Evolutionary conservation across 2,888 invertebrate genomes (phyloP).

Genomic region (Troides helena): DNA sequence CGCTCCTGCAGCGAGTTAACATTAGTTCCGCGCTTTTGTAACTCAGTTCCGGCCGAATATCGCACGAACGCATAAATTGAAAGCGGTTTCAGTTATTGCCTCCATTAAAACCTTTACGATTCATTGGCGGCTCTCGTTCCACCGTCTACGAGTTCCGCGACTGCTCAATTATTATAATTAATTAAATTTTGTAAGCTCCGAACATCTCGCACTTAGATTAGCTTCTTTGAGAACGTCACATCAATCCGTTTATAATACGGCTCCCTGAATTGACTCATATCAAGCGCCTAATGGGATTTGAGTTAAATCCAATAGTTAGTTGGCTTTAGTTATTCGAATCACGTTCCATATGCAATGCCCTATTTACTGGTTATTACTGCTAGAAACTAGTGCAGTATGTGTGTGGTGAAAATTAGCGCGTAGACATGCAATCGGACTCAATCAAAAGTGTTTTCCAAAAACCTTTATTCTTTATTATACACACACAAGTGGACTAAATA

Average conservation of each 20-base stretch:
- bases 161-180: slow-evolving; percentile 45
- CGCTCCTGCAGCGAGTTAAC: slow-evolving; percentile 31
- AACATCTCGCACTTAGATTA: slow-evolving; percentile 7
- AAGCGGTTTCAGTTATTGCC: slow-evolving; percentile 52
- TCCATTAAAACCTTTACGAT: slow-evolving; percentile 59
- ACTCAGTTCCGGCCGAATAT: slow-evolving; percentile 40
- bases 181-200: slow-evolving; percentile 17
- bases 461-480: too few species aligned
- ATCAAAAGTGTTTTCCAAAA: not conserved
- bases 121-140: slow-evolving; percentile 46
- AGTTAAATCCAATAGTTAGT: slow-evolving; percentile 2
- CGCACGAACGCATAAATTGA: slow-evolving; percentile 49
- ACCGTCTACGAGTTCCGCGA: slow-evolving; percentile 42
- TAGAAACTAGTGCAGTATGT: not conserved
- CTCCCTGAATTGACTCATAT: not conserved
- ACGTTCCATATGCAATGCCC: slow-evolving; percentile 1
- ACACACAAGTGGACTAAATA: too few species aligned
- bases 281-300: slow-evolving; percentile 5
- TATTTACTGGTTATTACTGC: slow-evolving; percentile 1
- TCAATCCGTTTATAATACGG: slow-evolving; percentile 5
- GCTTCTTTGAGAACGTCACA: slow-evolving; percentile 13
- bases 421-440: not conserved
- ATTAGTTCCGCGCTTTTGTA: slow-evolving; percentile 50
- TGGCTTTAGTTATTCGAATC: slow-evolving; percentile 8
- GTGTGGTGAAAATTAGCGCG: not conserved